Conservation (phyloP, 2,888 invertebrate genomes). For the Hoplodrina blanda region DNA sequence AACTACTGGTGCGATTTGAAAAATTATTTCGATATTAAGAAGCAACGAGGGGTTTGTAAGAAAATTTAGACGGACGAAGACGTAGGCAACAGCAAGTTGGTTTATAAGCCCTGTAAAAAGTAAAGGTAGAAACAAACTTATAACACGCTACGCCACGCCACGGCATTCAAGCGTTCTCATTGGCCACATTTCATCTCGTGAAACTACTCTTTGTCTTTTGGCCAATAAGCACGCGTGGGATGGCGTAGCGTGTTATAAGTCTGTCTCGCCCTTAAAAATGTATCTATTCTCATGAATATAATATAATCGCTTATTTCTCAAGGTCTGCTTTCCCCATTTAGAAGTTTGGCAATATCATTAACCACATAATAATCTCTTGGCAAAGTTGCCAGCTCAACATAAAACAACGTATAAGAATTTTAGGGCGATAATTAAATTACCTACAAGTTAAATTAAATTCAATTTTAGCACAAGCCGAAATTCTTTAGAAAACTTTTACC, state of each 20-base stretch:
- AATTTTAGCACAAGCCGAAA: constrained; percentile 3
- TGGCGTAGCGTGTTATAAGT: no score
- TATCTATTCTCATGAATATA: not conserved
- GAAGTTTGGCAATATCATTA: not conserved
- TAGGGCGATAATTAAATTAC: not conserved
- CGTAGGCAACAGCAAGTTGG: not conserved
- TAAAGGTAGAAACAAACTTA: no score
- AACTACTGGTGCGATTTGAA: no score
- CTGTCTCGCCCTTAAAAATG: no score
- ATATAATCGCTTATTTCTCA: not conserved
- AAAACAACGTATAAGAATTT: not conserved
- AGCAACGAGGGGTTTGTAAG: no score
- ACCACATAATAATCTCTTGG: not conserved
- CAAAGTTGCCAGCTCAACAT: not conserved
- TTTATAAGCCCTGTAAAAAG: not conserved
- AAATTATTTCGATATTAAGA: no score
- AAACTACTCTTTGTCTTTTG: no score
- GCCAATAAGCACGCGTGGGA: no score
- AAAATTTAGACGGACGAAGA: no score
- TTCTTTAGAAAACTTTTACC: constrained; percentile 18
- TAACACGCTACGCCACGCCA: no score
- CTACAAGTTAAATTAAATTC: constrained; percentile 1
- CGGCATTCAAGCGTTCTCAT: no score
- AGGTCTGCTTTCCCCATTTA: not conserved
- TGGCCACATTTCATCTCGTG: no score